phyloP scores from a whole-genome alignment of 2,797 vertebrate genomes.

The Glossophaga mutica region DNA sequence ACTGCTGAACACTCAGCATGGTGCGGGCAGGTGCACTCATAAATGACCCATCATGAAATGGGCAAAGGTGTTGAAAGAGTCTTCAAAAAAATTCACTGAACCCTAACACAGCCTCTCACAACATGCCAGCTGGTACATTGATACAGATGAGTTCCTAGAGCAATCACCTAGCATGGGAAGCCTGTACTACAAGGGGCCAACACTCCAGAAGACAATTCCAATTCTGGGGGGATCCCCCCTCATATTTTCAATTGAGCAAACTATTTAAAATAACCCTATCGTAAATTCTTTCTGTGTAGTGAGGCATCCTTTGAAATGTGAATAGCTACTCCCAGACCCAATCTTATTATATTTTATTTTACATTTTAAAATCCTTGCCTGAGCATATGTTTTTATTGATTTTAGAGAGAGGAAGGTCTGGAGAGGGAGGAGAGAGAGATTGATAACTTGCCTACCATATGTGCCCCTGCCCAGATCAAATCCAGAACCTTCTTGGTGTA shows the following conservation, averaged over 20 bases:
- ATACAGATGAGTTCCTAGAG: not conserved
- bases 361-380: not conserved
- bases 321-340: not conserved
- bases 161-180: not conserved
- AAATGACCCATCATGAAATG: not conserved
- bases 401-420: not conserved
- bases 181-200: not conserved
- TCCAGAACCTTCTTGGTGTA: too few relatives aligned
- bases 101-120: not conserved
- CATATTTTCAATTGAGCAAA: not conserved
- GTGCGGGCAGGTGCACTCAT: not conserved
- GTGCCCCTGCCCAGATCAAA: too few relatives aligned
- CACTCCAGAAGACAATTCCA: not conserved
- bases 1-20: not conserved
- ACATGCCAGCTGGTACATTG: not conserved
- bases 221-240: not conserved
- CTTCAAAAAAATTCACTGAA: not conserved
- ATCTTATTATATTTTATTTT: not conserved
- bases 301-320: constrained; percentile 39
- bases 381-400: not conserved
- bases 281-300: not conserved
- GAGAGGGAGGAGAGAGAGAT: not conserved
- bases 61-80: not conserved
- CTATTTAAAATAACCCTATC: constrained; percentile 30
- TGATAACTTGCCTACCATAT: too few relatives aligned